Evolutionary conservation across 2,113 vertebrate genomes (phyloP).

Genomic region (Podarcis cretensis): DNA sequence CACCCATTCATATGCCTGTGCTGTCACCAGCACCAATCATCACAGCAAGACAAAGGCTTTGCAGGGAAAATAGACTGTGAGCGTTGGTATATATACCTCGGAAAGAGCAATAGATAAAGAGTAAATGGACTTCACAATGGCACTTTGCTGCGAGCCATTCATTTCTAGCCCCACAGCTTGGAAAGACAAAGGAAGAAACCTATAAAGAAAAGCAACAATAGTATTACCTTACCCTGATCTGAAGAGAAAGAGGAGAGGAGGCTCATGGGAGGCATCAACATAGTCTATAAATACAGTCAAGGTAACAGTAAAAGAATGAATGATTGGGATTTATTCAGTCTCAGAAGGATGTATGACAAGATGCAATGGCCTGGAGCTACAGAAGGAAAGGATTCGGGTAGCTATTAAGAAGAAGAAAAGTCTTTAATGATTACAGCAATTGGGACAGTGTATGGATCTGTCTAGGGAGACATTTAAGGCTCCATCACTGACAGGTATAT

Average conservation of each 20-base stretch:
- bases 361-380: conserved; percentile 26
- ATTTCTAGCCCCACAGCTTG: neutral
- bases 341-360: conserved; percentile 16
- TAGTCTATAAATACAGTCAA: conserved; percentile 17
- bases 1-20: fast-evolving
- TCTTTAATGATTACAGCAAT: conserved; percentile 21
- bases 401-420: neutral
- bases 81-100: neutral
- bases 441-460: neutral
- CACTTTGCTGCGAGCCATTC: neutral
- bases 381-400: conserved; percentile 21
- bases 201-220: neutral
- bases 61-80: neutral
- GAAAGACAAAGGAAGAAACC: neutral
- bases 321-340: conserved; percentile 37
- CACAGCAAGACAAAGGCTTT: neutral
- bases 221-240: conserved; percentile 21
- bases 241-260: conserved; percentile 18
- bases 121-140: fast-evolving
- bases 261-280: neutral
- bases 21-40: neutral
- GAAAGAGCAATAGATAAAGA: neutral
- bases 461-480: neutral
- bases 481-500: neutral
- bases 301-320: conserved; percentile 32